Evolutionary conservation across 2,888 invertebrate species (phyloP).

Genomic region (Patella ulyssiponensis): DNA sequence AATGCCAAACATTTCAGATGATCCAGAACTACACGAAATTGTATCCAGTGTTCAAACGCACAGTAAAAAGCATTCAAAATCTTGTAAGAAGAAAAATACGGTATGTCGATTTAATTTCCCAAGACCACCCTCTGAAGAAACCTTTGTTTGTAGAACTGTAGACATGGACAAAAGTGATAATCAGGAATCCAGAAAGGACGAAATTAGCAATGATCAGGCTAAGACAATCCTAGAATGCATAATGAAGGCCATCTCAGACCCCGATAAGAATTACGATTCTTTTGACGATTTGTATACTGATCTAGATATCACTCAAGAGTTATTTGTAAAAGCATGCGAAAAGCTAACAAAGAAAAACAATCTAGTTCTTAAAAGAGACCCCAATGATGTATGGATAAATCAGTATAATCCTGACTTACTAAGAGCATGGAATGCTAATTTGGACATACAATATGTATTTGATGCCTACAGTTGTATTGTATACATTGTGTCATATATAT

Average conservation of each 20-base stretch:
- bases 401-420: conserved; percentile 18
- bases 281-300: background rate
- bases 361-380: conserved; percentile 5
- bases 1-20: conserved; percentile 26
- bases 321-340: background rate
- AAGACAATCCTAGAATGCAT: conserved; percentile 1
- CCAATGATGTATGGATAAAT: conserved; percentile 23
- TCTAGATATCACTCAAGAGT: background rate
- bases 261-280: background rate
- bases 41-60: conserved; percentile 29
- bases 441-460: conserved; percentile 19
- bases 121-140: background rate
- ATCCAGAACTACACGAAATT: conserved; percentile 24
- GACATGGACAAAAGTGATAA: conserved; percentile 7
- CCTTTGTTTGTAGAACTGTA: background rate
- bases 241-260: background rate
- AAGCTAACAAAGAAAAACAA: background rate
- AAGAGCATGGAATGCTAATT: conserved; percentile 19
- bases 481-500: conserved; percentile 47
- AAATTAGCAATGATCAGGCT: background rate
- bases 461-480: conserved; percentile 30
- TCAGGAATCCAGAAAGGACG: background rate
- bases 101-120: conserved; percentile 35
- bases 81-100: conserved; percentile 32
- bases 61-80: conserved; percentile 28